Percentiles rank a stretch among this genome's conserved stretches.
Conservation (phyloP, 2,888 invertebrate genomes). For the Latheticus oryzae region DNA sequence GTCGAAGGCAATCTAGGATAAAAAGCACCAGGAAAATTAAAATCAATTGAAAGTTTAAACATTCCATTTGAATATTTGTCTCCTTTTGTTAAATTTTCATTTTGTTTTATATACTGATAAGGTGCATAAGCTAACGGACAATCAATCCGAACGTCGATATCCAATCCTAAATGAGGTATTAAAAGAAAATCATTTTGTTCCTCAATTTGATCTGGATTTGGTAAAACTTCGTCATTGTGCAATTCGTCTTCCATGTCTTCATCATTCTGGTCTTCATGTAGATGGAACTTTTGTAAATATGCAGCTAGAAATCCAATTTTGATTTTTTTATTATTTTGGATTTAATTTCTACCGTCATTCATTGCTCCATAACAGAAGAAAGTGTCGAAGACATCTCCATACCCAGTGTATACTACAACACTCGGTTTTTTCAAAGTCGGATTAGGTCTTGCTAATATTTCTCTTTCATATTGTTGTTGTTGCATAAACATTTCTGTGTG, state of each 20-base stretch:
- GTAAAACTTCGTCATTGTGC: slow-evolving; percentile 40
- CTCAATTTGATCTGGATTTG: slow-evolving; percentile 7
- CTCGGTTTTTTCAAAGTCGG: slow-evolving; percentile 52
- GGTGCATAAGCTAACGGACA: slow-evolving; percentile 57
- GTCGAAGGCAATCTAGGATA: slow-evolving; percentile 56
- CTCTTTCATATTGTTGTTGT: slow-evolving; percentile 57
- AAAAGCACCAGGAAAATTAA: slow-evolving; percentile 56
- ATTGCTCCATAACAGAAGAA: slow-evolving; percentile 62
- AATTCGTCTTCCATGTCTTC: slow-evolving; percentile 47
- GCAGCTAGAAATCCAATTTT: slow-evolving; percentile 58
- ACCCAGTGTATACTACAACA: slow-evolving; percentile 60
- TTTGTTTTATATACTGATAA: slow-evolving; percentile 46
- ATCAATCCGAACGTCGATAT: slow-evolving; percentile 52
- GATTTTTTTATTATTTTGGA: too few relatives aligned
- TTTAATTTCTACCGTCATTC: slow-evolving; percentile 60
- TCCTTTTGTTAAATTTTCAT: slow-evolving; percentile 24
- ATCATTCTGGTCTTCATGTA: slow-evolving; percentile 49
- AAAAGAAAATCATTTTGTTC: slow-evolving; percentile 14
- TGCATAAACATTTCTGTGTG: slow-evolving; percentile 60
- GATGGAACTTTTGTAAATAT: slow-evolving; percentile 55
- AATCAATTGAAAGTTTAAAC: slow-evolving; percentile 44
- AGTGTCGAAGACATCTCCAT: slow-evolving; percentile 57
- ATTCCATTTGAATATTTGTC: slow-evolving; percentile 12
- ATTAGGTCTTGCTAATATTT: slow-evolving; percentile 39
- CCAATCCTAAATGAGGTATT: slow-evolving; percentile 52